These are phyloP conservation scores for Cataglyphis cursor DNA, from an alignment of 2,888 invertebrate species.

Conservation along the genomic window DNA sequence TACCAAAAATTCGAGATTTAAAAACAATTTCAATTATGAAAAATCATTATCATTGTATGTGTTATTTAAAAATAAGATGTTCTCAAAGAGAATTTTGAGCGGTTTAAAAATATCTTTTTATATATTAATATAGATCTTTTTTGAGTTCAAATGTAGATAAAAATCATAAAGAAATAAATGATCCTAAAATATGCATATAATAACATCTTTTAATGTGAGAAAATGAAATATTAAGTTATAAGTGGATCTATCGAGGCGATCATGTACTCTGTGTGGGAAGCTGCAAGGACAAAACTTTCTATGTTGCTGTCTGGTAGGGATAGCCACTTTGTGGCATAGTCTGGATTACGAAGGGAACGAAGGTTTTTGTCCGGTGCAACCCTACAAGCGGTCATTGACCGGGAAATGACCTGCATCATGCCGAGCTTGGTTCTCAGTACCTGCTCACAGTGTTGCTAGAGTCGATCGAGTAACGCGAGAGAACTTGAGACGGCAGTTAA, in stretches of 20 bases:
- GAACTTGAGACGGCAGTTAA: constrained; percentile 19
- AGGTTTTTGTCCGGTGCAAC: constrained; percentile 66
- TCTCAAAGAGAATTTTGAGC: neutral
- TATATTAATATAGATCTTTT: neutral
- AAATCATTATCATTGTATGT: neutral
- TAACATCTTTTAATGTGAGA: neutral
- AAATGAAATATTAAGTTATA: constrained; percentile 2
- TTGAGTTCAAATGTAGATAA: neutral
- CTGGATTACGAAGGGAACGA: constrained; percentile 32
- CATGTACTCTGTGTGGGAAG: neutral
- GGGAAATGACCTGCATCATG: constrained; percentile 74
- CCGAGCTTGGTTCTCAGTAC: constrained; percentile 27
- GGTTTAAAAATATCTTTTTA: neutral
- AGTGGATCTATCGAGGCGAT: neutral
- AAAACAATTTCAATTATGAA: neutral
- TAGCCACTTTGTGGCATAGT: constrained; percentile 62
- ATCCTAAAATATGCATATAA: neutral
- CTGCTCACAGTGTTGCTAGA: constrained; percentile 53
- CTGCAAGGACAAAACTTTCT: constrained; percentile 61
- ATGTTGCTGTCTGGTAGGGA: constrained; percentile 14
- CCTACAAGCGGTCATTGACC: constrained; percentile 64
- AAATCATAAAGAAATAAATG: neutral
- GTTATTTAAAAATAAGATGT: neutral
- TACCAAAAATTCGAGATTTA: neutral
- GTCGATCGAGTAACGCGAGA: constrained; percentile 25